Conservation (phyloP, 2,888 invertebrate species). For the Dryomyza anilis region DNA sequence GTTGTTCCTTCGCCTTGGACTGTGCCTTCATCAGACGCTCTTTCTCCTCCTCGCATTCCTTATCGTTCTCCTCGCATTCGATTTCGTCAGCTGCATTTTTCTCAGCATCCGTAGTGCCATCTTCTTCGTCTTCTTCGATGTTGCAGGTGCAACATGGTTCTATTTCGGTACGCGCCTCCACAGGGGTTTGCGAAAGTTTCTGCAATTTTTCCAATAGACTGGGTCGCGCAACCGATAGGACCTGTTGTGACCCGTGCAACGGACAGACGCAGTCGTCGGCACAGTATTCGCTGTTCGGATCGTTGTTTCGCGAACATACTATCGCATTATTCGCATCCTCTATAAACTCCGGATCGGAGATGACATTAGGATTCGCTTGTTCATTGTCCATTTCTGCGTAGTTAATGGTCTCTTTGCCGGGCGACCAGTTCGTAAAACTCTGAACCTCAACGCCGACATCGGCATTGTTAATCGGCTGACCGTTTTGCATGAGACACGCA, state of each 20-base stretch:
- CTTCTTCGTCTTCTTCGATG: not conserved
- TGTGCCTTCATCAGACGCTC: conserved; percentile 16
- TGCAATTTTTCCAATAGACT: not conserved
- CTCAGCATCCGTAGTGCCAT: too few species aligned
- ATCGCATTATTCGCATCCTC: not conserved
- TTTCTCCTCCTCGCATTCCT: conserved; percentile 26
- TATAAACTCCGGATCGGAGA: not conserved
- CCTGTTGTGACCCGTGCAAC: not conserved
- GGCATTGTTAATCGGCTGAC: not conserved
- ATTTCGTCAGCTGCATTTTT: conserved; percentile 12
- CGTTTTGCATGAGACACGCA: not conserved
- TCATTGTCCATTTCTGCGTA: not conserved
- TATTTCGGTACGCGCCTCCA: not conserved
- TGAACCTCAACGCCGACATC: conserved; percentile 6
- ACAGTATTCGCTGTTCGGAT: not conserved
- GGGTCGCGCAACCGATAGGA: not conserved
- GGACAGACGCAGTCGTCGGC: not conserved
- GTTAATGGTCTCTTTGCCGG: not conserved
- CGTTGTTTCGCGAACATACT: not conserved
- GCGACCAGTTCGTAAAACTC: conserved; percentile 12
- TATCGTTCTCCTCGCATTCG: conserved; percentile 7
- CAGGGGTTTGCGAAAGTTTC: not conserved
- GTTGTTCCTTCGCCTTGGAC: conserved; percentile 11
- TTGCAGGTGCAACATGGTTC: not conserved
- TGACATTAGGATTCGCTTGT: not conserved